Base-by-base conservation (phyloP, 1,140 invertebrate genomes). In the Reticulitermes speratus region DNA sequence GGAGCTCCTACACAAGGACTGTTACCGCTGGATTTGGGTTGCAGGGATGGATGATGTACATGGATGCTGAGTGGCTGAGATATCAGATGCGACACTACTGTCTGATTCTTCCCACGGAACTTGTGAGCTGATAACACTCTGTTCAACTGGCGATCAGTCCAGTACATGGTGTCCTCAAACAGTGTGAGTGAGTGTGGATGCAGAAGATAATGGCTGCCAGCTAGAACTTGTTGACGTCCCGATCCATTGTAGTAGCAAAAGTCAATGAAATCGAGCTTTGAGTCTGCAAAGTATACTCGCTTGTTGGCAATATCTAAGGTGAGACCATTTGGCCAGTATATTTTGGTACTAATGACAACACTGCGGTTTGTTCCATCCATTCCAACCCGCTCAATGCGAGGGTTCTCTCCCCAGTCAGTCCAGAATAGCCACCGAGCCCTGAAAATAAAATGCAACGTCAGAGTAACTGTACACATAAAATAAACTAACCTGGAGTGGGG, bases 401-500 rank as follows among this genome's bases (percentile, higher is more conserved):
- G 98, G 92, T 99, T 97, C 90, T 99, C 98, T 82, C 98, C 98
- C 98, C 98, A 99, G 90, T 99, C 98, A 0, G 97, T 98, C 98
- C 98, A 99, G 92, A 99, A 99, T 25, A 99, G 91, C 94, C 96
- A 97, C 11, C 95, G 91, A 0, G 96, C 95, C 52, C 93, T 93
- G 87, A 48, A 90, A 87, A 84, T 69, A 85, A 84, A 87, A 86
- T 0, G 7, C n/a, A 55, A 19, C 1, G 52, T 21, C 52, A 55
- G 14, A 19, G 52, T 55, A 55, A 12, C 1, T 55, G 14, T 55
- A 19, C 19, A 16, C 19, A 21, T 21, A 21, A 55, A 55, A 21
- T 55, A 55, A 55, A 16, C 14, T 55, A 55, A 12, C 5, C 0
- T 48, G 16, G 16, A 48, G 11, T 48, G 48, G 9, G 1, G 19